phyloP scores from a whole-genome alignment of 2,113 vertebrate genomes.

The Prionailurus bengalensis region DNA sequence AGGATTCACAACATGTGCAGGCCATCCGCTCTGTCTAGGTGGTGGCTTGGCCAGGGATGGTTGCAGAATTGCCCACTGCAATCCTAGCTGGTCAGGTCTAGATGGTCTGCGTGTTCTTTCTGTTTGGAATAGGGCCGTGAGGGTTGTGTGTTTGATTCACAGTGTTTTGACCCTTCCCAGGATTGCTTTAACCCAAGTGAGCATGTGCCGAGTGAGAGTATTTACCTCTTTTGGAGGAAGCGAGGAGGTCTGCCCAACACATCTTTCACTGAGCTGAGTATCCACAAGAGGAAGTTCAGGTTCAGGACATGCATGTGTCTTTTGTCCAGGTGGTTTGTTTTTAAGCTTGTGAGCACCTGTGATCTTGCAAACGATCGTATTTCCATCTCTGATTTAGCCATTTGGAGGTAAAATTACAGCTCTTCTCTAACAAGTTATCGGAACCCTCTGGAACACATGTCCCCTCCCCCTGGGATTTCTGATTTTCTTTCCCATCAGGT shows the following conservation, averaged over 20 bases:
- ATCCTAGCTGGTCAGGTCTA: not conserved
- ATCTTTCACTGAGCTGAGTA: too few species aligned
- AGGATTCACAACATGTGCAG: fast-evolving
- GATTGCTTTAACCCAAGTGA: not conserved
- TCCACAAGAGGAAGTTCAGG: too few species aligned
- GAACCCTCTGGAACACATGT: not conserved
- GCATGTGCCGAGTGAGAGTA: fast-evolving
- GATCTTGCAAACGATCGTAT: not conserved
- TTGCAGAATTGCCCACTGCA: not conserved
- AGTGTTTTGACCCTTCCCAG: not conserved
- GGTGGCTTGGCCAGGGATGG: not conserved
- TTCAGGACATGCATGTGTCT: not conserved
- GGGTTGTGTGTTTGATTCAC: not conserved
- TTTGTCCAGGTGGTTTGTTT: not conserved
- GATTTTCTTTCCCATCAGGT: not conserved
- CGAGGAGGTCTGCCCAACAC: fast-evolving
- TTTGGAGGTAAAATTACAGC: not conserved
- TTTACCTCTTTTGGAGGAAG: not conserved
- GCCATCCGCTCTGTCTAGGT: not conserved
- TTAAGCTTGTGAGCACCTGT: not conserved
- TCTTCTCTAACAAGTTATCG: not conserved
- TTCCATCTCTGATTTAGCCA: not conserved
- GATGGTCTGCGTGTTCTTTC: not conserved
- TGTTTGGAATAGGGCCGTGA: not conserved
- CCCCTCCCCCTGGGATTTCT: not conserved